phyloP scores from a whole-genome alignment of 2,797 vertebrate species.

The Varecia variegata region DNA sequence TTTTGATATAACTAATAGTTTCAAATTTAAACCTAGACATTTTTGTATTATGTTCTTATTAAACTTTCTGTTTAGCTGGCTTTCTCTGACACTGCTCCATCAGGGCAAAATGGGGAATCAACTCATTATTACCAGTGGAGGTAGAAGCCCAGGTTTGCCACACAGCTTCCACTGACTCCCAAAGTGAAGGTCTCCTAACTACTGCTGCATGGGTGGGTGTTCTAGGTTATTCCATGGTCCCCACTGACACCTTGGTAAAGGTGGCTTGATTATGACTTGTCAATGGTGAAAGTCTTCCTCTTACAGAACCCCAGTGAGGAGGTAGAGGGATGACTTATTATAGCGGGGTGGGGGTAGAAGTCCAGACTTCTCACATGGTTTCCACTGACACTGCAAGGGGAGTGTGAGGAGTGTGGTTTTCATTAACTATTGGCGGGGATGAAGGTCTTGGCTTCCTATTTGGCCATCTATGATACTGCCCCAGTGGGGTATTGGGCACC shows the following conservation, averaged over 20 bases:
- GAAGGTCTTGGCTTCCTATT: background rate
- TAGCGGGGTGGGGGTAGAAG: background rate
- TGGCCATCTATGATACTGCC: background rate
- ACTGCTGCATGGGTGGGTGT: background rate
- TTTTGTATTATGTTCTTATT: background rate
- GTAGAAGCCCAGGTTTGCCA: background rate
- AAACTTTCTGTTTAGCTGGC: background rate
- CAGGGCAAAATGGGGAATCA: background rate
- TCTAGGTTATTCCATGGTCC: background rate
- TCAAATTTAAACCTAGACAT: background rate
- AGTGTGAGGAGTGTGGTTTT: background rate
- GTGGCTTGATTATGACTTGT: background rate
- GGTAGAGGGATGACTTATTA: background rate
- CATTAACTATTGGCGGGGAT: background rate
- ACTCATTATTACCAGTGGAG: background rate
- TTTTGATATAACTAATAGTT: background rate
- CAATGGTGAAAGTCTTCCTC: background rate
- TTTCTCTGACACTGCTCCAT: background rate
- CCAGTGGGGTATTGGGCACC: background rate
- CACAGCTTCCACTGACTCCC: background rate
- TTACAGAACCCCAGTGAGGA: background rate
- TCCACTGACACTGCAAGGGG: background rate
- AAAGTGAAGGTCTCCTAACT: background rate
- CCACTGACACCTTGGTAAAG: background rate
- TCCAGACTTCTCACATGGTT: background rate